These are phyloP conservation scores for Furcula furcula DNA, from an alignment of 2,888 invertebrate genomes.

Conservation along the genomic window DNA sequence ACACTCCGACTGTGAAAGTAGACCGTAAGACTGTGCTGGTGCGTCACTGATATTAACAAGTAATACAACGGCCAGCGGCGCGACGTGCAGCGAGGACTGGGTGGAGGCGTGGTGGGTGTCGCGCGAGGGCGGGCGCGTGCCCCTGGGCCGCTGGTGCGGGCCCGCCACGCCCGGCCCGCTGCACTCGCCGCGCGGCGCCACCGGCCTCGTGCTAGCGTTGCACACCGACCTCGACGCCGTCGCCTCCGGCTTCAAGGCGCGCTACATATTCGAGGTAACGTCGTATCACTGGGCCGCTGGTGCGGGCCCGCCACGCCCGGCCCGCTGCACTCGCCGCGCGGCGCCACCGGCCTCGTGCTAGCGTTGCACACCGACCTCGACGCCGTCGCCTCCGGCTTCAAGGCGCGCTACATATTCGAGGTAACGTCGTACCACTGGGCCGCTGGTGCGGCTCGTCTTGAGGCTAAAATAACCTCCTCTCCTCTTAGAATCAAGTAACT, in stretches of 20 bases:
- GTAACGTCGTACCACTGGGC: too few species aligned
- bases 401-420: conserved; percentile 97
- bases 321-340: conserved; percentile 95
- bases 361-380: conserved; percentile 93
- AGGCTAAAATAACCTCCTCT: too few species aligned
- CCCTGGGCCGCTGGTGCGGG: conserved; percentile 96
- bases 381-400: conserved; percentile 96
- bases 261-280: conserved; percentile 92
- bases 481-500: too few species aligned
- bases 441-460: too few species aligned
- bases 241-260: conserved; percentile 97
- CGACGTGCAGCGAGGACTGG: conserved; percentile 95
- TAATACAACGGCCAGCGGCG: conserved; percentile 77
- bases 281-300: background rate
- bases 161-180: conserved; percentile 96
- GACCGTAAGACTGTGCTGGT: too few species aligned
- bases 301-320: conserved; percentile 90
- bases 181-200: conserved; percentile 94
- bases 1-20: too few species aligned
- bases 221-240: conserved; percentile 94
- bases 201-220: conserved; percentile 93
- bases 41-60: too few species aligned
- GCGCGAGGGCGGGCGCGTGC: conserved; percentile 89
- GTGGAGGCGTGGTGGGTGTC: conserved; percentile 96
- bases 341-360: conserved; percentile 93